Evolutionary conservation across 2,888 invertebrate genomes (phyloP).

Genomic region (Ctenicera cuprea): DNA sequence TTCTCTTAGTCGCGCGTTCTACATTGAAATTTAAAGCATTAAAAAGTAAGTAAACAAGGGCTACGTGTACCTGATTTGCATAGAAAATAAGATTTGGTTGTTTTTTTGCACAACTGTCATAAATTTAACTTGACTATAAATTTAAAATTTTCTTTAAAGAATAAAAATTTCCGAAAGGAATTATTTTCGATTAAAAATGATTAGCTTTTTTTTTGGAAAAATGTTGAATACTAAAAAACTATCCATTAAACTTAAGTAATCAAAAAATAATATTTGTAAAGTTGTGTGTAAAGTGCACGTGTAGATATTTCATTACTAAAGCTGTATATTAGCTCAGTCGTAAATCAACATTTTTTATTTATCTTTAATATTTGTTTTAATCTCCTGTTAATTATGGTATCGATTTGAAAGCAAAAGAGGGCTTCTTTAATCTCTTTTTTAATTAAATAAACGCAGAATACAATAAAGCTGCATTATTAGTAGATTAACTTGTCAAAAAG

Average conservation of each 20-base stretch:
- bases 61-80: conserved; percentile 36
- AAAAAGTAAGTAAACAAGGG: conserved; percentile 42
- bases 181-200: too few species aligned
- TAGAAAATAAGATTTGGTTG: conserved; percentile 16
- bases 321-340: too few species aligned
- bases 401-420: background rate
- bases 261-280: too few species aligned
- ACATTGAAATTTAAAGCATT: conserved; percentile 44
- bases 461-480: background rate
- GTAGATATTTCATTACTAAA: too few species aligned
- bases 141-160: too few species aligned
- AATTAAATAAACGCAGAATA: conserved; percentile 4
- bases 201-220: too few species aligned
- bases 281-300: too few species aligned
- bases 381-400: conserved; percentile 10
- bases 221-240: too few species aligned
- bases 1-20: conserved; percentile 33
- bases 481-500: too few species aligned
- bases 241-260: too few species aligned
- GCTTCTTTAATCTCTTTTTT: conserved; percentile 1
- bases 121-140: too few species aligned
- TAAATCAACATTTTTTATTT: background rate
- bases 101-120: background rate
- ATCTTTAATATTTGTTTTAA: conserved; percentile 1
- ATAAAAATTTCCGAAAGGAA: too few species aligned